A percentile compares a stretch with the other conserved stretches of the same genome.
Conservation (phyloP, 2,797 vertebrate genomes). For the Leuciscus waleckii region DNA sequence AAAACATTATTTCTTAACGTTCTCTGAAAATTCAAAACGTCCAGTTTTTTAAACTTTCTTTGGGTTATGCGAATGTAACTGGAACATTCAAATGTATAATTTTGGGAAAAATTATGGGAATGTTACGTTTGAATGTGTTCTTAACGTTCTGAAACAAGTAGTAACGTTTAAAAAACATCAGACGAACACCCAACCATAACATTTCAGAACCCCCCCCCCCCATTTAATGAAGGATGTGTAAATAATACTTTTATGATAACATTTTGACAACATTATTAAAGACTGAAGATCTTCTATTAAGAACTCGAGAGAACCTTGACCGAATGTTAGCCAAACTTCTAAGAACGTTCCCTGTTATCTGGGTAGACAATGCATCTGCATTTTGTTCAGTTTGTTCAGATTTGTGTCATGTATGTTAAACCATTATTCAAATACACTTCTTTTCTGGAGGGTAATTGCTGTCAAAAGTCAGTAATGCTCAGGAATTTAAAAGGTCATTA, state of each 20-base stretch:
- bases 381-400: neutral
- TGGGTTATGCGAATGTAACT: no score
- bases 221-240: neutral
- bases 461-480: neutral
- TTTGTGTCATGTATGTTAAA: neutral
- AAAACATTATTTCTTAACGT: no score
- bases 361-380: neutral
- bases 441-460: slow-evolving; percentile 15
- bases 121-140: no score
- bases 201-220: no score
- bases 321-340: neutral
- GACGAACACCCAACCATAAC: no score
- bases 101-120: no score
- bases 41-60: no score
- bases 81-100: no score
- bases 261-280: neutral
- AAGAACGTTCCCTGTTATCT: neutral
- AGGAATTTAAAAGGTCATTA: neutral
- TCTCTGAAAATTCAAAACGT: no score
- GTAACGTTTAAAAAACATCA: no score
- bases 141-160: no score
- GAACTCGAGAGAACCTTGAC: no score
- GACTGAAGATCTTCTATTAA: neutral
- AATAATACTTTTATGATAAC: neutral
- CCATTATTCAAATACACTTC: neutral